A percentile compares a stretch with the other conserved stretches of the same genome.
phyloP scores from a whole-genome alignment of 2,797 vertebrate species.

The Cossypha polioptera region DNA sequence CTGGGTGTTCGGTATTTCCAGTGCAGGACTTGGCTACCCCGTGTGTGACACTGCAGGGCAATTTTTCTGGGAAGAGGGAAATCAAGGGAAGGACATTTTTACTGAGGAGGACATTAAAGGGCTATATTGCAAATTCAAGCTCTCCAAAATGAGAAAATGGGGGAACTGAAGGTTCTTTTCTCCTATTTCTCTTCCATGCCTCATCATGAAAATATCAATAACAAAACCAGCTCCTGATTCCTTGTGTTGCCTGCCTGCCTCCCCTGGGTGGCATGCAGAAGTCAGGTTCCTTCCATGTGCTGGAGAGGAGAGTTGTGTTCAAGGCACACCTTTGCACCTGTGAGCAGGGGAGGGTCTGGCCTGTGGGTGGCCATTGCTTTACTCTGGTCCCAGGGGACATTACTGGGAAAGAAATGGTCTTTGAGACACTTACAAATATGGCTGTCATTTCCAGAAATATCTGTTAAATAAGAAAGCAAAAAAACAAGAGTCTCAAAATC shows the following conservation, averaged over 20 bases:
- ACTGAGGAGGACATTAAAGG: neutral
- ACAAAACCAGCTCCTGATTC: neutral
- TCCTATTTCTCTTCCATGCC: neutral
- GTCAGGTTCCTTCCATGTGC: neutral
- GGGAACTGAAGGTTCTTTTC: neutral
- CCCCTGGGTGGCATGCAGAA: neutral
- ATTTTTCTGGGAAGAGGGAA: neutral
- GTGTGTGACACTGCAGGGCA: fast-evolving
- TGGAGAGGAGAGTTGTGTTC: neutral
- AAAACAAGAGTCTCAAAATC: neutral
- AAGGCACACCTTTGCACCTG: neutral
- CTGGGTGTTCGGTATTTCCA: neutral
- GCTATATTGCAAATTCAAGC: neutral
- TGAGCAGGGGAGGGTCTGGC: neutral
- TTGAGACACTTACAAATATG: neutral
- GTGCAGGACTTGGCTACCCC: neutral
- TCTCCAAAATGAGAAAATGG: neutral
- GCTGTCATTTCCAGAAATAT: neutral
- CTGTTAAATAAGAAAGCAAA: neutral
- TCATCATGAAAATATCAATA: neutral
- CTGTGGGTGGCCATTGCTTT: neutral
- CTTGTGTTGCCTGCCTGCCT: neutral
- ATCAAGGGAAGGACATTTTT: neutral
- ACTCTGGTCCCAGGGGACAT: neutral
- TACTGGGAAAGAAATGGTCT: neutral